Evolutionary conservation across 2,113 vertebrate species (phyloP), one percentile per base, ranked within the genome.

Genomic region (Phylloscopus trochiloides): DNA sequence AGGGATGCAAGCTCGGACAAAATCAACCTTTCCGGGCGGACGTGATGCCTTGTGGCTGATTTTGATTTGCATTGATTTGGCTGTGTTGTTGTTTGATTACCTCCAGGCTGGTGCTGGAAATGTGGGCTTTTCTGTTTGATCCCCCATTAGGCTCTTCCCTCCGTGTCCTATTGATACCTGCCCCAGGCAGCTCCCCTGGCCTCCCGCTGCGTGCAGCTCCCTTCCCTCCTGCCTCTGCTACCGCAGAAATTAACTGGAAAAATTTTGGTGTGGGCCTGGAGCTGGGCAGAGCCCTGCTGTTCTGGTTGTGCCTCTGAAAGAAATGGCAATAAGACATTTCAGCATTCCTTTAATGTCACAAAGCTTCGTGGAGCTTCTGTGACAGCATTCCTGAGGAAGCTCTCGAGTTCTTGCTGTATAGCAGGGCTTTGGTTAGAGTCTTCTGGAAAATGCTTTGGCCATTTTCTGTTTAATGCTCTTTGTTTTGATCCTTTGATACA

Each of bases 51-150:
- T 5, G 67, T 59, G 95, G 76, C 59, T 62, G 51, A 1, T 47
- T 77, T 58, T 34, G 65, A 74, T 96, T 95, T 77, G 87, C 77
- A 95, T 94, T 0, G 68, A 92, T 91, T 94, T 81, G 80, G 73
- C 80, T 36, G 63, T 63, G 68, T 0, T 80, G 84, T 14, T 86
- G 73, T 94, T 94, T 91, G 84, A 80, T 77, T 92, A 6, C 36
- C 89, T 84, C 67, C 70, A 86, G 94, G 89, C 92, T 84, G 77
- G 9, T 58, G 20, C 19, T 71, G 18, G 52, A 36, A 74, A 45
- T 24, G 51, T 14, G 47, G 67, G 15, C 12, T 52, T 45, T 90
- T 22, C 72, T 58, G 12, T 89, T 83, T 89, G 83, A 72, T 86
- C 80, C 48, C 21, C 55, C 48, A 55, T 94, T 91, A 88, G 63